Base-by-base conservation (phyloP, 2,888 invertebrate species). In the Macrosoma leucophasiata region DNA sequence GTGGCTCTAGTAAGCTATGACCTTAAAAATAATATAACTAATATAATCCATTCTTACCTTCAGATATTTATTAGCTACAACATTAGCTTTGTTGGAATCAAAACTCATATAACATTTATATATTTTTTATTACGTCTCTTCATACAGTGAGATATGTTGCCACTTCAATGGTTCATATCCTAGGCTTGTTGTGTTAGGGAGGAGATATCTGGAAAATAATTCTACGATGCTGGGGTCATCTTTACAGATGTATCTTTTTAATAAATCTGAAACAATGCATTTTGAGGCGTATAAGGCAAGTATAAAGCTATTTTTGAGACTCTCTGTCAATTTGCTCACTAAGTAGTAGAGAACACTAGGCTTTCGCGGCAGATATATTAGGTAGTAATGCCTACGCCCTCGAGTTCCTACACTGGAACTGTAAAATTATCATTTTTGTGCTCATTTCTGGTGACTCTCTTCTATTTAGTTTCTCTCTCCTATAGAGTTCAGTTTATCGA, bases 181-280 rank as follows among this genome's bases (percentile, higher is more conserved):
- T 60, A 93, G 88, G 55, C 95, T 94, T 0, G 93, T 93, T 72
- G 94, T 96, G 13, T 88, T 85, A 0, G 97, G 94, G 29, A 93
- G 85, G 12, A 98, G 86, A 70, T 95, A 96, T 47, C 98, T 86
- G 1, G 97, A 97, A 81, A 97, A 98, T 32, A 98, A 67, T 75
- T 98, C 98, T 48, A 97, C 72, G 50, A 91, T 91, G 42, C 87
- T 84, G 3, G 90, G 86, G 13, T 87, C 67, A 23, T 74, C 57
- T 9, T 79, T 81, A 4, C 54, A 55, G 3, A 92, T 46, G 64
- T 85, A 90, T 1, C 78, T 63, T 45, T 77, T 68, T 27, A 95
- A 60, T 13, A 94, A 52, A 57, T 92, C 93, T 90, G 79, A 7
- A 73, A 73, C 13, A 55, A 44, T 46, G 23, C 18, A n/a, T 13